These are phyloP conservation scores for Cryptops parisi DNA, from an alignment of 2,888 invertebrate genomes.

Conservation along the genomic window DNA sequence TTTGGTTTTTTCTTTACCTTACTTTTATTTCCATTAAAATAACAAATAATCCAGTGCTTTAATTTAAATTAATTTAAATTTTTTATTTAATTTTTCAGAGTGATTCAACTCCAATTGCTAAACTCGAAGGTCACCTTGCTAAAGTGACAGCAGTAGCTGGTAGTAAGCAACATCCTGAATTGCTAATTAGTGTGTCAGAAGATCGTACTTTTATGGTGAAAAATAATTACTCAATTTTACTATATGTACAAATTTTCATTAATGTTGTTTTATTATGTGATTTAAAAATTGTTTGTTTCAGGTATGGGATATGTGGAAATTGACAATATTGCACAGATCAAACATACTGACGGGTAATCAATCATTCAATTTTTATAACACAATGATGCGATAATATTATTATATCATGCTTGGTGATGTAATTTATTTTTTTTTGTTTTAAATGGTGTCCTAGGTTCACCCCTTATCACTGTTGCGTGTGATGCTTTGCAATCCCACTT, in stretches of 20 bases:
- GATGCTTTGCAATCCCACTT: constrained; percentile 1
- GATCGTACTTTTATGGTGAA: constrained; percentile 11
- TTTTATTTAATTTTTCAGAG: neutral
- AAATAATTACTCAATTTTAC: neutral
- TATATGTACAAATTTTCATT: neutral
- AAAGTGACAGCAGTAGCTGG: constrained; percentile 8
- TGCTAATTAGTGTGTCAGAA: constrained; percentile 10
- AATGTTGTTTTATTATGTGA: neutral
- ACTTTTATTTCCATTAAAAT: neutral
- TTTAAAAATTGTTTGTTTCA: neutral
- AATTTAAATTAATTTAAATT: too few relatives aligned
- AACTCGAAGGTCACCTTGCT: constrained; percentile 9
- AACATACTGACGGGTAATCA: neutral
- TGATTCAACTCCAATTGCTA: constrained; percentile 7
- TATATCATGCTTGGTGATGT: too few relatives aligned
- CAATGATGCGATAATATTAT: too few relatives aligned
- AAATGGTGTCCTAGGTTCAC: neutral
- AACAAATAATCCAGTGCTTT: neutral
- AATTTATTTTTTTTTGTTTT: too few relatives aligned
- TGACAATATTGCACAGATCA: constrained; percentile 3
- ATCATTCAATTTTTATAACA: neutral
- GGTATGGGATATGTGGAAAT: constrained; percentile 8
- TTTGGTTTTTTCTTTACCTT: too few relatives aligned
- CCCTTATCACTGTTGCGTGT: constrained; percentile 7
- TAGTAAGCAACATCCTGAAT: constrained; percentile 5